Evolutionary conservation across 1,140 invertebrate species (phyloP).

Genomic region (Stegodyphus dumicola): DNA sequence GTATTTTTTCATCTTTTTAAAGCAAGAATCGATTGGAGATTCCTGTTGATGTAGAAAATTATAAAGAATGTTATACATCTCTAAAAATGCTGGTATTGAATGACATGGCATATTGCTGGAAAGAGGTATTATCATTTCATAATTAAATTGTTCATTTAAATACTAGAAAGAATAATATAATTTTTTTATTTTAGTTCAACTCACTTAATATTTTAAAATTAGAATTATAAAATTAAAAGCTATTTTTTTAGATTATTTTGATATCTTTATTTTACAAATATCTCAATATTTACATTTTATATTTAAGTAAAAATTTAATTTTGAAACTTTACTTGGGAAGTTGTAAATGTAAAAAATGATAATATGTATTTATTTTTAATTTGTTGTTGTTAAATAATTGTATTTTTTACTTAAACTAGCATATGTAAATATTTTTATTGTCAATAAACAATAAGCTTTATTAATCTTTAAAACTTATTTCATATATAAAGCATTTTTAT

Average conservation of each 20-base stretch:
- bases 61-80: constrained; percentile 72
- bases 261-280: background rate
- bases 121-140: constrained; percentile 68
- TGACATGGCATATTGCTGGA: constrained; percentile 80
- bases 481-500: no score
- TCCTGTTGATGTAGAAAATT: constrained; percentile 70
- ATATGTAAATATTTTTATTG: no score
- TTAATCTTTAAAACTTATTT: no score
- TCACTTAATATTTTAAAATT: background rate
- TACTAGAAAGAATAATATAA: background rate
- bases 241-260: background rate
- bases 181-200: background rate
- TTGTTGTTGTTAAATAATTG: no score
- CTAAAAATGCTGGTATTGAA: constrained; percentile 78
- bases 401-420: no score
- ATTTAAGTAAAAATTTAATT: no score
- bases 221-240: background rate
- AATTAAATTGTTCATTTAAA: constrained; percentile 47
- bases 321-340: no score
- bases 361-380: no score
- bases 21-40: constrained; percentile 79
- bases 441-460: no score
- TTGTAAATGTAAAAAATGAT: no score
- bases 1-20: background rate
- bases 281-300: no score